Percentiles rank a stretch among this genome's conserved stretches.
These are phyloP conservation scores for Nothoprocta perdicaria DNA, from an alignment of 2,113 vertebrate genomes.

Conservation along the genomic window DNA sequence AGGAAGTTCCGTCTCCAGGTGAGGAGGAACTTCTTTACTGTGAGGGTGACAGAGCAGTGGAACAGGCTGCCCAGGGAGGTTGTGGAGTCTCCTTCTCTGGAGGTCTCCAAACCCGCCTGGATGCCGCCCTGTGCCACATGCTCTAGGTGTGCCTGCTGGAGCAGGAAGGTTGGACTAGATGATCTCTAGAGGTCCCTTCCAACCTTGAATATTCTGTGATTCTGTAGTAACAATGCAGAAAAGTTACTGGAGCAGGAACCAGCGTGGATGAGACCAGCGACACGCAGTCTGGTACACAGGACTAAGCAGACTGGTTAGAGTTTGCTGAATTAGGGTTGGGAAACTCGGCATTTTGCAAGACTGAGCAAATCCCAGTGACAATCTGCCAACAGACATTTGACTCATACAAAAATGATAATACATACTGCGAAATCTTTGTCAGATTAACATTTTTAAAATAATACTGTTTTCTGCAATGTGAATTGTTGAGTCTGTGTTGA, in stretches of 20 bases:
- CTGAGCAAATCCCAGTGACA: neutral
- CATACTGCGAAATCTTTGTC: neutral
- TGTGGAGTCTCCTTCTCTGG: too few species aligned
- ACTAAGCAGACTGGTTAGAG: neutral
- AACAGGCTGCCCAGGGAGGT: too few species aligned
- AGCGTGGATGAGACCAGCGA: neutral
- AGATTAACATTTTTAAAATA: neutral
- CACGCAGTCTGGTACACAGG: neutral
- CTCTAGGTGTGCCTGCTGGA: too few species aligned
- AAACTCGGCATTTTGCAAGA: neutral
- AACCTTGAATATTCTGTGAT: too few species aligned
- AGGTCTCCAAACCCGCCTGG: too few species aligned
- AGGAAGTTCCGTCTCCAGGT: too few species aligned
- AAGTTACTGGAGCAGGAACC: neutral
- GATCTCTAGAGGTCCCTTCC: too few species aligned
- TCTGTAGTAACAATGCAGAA: neutral
- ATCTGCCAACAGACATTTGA: neutral
- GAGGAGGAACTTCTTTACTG: too few species aligned
- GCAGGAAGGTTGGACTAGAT: too few species aligned
- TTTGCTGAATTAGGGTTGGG: neutral
- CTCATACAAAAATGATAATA: neutral
- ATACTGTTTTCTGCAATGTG: neutral
- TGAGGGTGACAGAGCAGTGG: too few species aligned
- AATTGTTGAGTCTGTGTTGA: neutral
- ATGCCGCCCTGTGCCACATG: too few species aligned